Evolutionary conservation across 2,797 vertebrate species (phyloP).

Genomic region (Sitta carolinensis): DNA sequence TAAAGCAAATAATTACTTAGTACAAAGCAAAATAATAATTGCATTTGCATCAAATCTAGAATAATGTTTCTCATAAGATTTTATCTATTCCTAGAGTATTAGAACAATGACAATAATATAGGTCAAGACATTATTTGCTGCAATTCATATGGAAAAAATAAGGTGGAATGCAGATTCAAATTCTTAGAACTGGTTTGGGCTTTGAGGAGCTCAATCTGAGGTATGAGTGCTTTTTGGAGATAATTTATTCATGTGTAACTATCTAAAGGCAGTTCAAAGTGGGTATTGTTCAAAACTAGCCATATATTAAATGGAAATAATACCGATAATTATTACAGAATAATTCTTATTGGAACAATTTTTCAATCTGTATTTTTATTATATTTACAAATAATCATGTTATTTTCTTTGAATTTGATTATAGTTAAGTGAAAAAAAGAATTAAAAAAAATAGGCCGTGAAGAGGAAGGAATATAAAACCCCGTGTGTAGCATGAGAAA

Average conservation of each 20-base stretch:
- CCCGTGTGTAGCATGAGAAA: conserved; percentile 43
- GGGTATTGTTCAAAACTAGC: conserved; percentile 63
- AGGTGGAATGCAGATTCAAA: not conserved
- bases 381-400: conserved; percentile 50
- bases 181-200: not conserved
- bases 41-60: not conserved
- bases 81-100: not conserved
- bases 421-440: conserved; percentile 49
- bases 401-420: conserved; percentile 70
- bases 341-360: conserved; percentile 41
- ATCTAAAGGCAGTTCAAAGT: conserved; percentile 53
- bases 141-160: not conserved
- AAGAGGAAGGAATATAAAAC: not conserved
- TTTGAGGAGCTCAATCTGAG: not conserved
- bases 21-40: not conserved
- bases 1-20: not conserved
- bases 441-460: conserved; percentile 64
- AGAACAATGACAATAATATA: not conserved
- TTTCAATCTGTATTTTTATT: conserved; percentile 62
- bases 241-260: conserved; percentile 25
- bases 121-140: not conserved
- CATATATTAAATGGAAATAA: not conserved
- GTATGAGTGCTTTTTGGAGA: not conserved
- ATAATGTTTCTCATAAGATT: not conserved
- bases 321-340: conserved; percentile 4